Evolutionary conservation across 2,113 vertebrate genomes (phyloP).

Genomic region (Phainopepla nitens): DNA sequence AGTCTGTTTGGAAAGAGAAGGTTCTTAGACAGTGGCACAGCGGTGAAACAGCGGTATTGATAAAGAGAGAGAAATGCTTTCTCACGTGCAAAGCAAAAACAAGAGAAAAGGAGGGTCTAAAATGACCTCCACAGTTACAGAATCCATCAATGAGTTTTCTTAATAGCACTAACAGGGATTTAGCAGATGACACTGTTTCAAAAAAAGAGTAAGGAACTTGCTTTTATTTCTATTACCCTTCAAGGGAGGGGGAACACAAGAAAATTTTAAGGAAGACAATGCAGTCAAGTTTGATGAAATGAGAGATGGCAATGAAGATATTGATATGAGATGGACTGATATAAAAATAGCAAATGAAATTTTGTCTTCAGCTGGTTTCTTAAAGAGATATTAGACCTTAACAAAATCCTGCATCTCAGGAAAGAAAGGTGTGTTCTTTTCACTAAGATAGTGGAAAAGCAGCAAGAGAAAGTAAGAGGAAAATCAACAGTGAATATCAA

Average conservation of each 20-base stretch:
- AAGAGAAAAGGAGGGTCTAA: not conserved
- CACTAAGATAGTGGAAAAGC: not conserved
- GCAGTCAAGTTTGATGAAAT: not conserved
- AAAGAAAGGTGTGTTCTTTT: not conserved
- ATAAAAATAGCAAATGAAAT: not conserved
- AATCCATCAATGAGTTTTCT: not conserved
- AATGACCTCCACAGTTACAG: not conserved
- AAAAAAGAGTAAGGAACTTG: not conserved
- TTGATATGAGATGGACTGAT: not conserved
- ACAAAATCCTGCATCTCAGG: not conserved
- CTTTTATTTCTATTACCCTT: not conserved
- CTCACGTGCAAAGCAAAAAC: not conserved
- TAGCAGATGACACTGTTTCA: not conserved
- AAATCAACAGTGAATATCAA: not conserved
- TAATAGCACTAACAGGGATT: not conserved
- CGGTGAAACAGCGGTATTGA: rapidly evolving
- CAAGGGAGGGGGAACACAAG: not conserved
- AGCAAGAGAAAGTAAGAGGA: not conserved
- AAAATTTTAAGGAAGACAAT: not conserved
- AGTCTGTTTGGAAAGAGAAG: not conserved
- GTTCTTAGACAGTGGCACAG: not conserved
- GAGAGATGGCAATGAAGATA: not conserved
- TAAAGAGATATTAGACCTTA: not conserved
- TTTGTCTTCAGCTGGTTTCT: not conserved
- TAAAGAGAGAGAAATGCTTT: not conserved